phyloP scores from a whole-genome alignment of 2,797 vertebrate genomes.

The Eurystomus glaucurus region DNA sequence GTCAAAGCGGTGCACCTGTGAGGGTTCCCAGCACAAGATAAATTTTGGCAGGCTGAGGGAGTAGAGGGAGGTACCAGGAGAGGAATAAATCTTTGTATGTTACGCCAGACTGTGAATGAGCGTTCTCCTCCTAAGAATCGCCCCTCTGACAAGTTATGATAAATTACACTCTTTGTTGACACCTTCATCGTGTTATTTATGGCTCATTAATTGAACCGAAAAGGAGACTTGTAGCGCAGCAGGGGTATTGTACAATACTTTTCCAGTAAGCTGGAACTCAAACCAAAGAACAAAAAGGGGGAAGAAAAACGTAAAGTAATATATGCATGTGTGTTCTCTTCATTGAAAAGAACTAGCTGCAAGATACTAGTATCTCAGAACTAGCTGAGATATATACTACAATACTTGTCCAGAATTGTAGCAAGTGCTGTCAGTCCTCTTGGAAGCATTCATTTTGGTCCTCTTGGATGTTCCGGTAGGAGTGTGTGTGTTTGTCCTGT shows the following conservation, averaged over 20 bases:
- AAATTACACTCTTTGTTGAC: slow-evolving; percentile 97
- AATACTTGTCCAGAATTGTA: not conserved
- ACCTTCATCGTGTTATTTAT: slow-evolving; percentile 99
- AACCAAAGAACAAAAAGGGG: slow-evolving; percentile 65
- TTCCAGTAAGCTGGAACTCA: slow-evolving; percentile 74
- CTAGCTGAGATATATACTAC: not conserved
- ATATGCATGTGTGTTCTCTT: not conserved
- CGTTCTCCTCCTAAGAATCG: slow-evolving; percentile 85
- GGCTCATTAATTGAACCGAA: slow-evolving; percentile 99
- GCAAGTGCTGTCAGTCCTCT: not conserved
- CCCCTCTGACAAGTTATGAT: slow-evolving; percentile 93
- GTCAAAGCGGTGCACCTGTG: slow-evolving; percentile 95
- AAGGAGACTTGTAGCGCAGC: slow-evolving; percentile 93
- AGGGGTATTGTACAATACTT: slow-evolving; percentile 83
- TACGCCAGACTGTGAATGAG: slow-evolving; percentile 86
- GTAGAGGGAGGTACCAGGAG: slow-evolving; percentile 76
- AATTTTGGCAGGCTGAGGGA: slow-evolving; percentile 86
- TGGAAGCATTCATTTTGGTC: not conserved
- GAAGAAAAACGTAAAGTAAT: not conserved
- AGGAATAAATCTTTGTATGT: slow-evolving; percentile 93
- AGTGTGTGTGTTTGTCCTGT: not conserved
- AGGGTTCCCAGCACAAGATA: slow-evolving; percentile 91
- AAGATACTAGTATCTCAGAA: too few relatives aligned
- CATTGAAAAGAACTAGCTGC: not conserved
- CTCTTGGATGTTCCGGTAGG: not conserved